Evolutionary conservation across 2,888 invertebrate species (phyloP), one percentile per base, ranked within the genome.

Genomic region (Odontomyia ornata): DNA sequence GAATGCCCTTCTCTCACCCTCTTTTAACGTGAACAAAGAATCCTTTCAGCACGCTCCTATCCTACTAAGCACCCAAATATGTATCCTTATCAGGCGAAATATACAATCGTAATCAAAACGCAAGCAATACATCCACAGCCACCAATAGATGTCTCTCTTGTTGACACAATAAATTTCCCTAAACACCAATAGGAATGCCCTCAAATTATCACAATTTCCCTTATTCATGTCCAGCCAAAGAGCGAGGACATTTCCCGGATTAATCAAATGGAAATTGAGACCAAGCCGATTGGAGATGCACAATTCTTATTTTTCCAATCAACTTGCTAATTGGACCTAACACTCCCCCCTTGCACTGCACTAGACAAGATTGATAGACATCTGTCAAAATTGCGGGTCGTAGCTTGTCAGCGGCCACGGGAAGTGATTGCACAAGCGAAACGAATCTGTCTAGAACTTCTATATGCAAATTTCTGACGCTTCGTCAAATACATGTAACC

Each of bases 121-220:
- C n/a, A 65, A n/a, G 9, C 36, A n/a, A 21, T 65, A n/a, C n/a
- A 18, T n/a, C 13, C 25, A 25, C 69, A 21, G 69, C 69, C 46
- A 7, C 47, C 69, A 69, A 46, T 21, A 69, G 69, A 69, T 69
- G 69, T n/a, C 69, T 46, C 69, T 69, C 2, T 15, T 1, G 36
- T 15, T 18, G n/a, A 13, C 25, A 28, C 65, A 18, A 3, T 9
- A 47, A 69, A 69, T 47, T 69, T 69, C 69, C 69, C 69, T 21
- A 65, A 69, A 47, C 69, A 65, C 18, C 65, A 65, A 65, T 36
- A 3, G 18, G 36, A 65, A 36, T 36, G 43, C 30, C 18, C 43
- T 43, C n/a, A 23, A 69, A 69, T n/a, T n/a, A n/a, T 23, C 69
- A 69, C 21, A 69, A 69, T 69, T 69, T 69, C 69, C 47, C 69